phyloP scores from a whole-genome alignment of 2,113 vertebrate species.

The Pongo pygmaeus region DNA sequence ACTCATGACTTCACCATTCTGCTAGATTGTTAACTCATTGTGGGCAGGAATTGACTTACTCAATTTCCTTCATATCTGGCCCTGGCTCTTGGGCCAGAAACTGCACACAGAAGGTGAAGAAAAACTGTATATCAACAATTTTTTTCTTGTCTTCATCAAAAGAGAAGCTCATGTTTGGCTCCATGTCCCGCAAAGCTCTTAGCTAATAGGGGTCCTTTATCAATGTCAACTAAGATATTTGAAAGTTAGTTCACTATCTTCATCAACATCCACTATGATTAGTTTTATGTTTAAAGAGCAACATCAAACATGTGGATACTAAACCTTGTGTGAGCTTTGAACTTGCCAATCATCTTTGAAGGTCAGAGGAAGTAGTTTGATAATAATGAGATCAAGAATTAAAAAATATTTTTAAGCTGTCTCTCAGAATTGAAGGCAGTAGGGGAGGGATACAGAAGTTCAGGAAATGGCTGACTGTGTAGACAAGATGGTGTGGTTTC shows the following conservation, averaged over 20 bases:
- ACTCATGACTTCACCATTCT: background rate
- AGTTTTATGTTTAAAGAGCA: background rate
- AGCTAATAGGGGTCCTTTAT: background rate
- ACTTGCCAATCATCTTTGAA: background rate
- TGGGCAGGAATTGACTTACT: background rate
- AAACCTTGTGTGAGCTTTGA: background rate
- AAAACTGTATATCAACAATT: background rate
- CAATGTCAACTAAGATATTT: background rate
- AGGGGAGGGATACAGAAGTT: background rate
- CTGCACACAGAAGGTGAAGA: background rate
- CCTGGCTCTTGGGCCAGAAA: background rate
- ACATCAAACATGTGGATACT: background rate
- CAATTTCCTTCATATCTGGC: background rate
- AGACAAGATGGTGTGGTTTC: constrained; percentile 8
- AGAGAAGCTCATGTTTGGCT: background rate
- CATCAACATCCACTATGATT: background rate
- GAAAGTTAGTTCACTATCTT: background rate
- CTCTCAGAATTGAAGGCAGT: background rate
- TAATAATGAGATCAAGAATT: background rate
- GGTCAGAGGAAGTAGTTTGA: constrained; percentile 31
- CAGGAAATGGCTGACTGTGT: background rate
- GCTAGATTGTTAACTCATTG: background rate
- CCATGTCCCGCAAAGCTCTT: background rate
- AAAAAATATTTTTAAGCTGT: background rate
- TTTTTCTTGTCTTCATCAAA: background rate